Evolutionary conservation across 2,888 invertebrate genomes (phyloP).

Genomic region (Apoderus coryli): DNA sequence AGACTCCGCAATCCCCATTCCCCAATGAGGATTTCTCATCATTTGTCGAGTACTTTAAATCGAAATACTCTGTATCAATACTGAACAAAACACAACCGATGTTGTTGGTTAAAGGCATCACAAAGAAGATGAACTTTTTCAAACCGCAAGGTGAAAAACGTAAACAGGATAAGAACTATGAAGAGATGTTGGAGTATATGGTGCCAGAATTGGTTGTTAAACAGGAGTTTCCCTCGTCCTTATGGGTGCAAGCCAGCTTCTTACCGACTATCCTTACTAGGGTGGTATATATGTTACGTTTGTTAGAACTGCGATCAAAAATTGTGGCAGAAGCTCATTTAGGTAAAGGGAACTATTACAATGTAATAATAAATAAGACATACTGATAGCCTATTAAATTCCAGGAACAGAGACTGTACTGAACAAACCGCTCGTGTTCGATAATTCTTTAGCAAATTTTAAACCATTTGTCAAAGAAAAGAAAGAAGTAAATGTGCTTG

Average conservation of each 20-base stretch:
- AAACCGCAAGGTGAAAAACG: constrained; percentile 36
- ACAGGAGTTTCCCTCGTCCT: constrained; percentile 51
- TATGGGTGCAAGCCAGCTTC: constrained; percentile 76
- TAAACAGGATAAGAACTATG: constrained; percentile 33
- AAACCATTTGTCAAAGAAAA: constrained; percentile 18
- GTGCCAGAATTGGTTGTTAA: constrained; percentile 78
- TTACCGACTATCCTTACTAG: constrained; percentile 79
- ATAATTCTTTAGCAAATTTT: too few relatives aligned
- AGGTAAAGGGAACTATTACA: constrained; percentile 27
- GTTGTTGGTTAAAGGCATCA: constrained; percentile 61
- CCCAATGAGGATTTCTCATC: constrained; percentile 43
- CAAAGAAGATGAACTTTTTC: constrained; percentile 43
- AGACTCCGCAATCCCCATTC: constrained; percentile 52
- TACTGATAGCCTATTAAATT: too few relatives aligned
- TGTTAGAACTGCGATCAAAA: constrained; percentile 51
- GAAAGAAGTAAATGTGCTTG: constrained; percentile 11
- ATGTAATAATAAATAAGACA: too few relatives aligned
- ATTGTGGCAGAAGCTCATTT: constrained; percentile 37
- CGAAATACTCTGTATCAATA: constrained; percentile 56
- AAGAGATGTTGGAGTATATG: constrained; percentile 51
- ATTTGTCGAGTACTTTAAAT: constrained; percentile 61
- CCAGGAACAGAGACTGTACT: too few relatives aligned
- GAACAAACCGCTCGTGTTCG: too few relatives aligned
- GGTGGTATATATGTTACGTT: constrained; percentile 44
- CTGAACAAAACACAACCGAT: constrained; percentile 56